phyloP scores from a whole-genome alignment of 2,888 invertebrate genomes.

The Rambutsinella grinnellia region DNA sequence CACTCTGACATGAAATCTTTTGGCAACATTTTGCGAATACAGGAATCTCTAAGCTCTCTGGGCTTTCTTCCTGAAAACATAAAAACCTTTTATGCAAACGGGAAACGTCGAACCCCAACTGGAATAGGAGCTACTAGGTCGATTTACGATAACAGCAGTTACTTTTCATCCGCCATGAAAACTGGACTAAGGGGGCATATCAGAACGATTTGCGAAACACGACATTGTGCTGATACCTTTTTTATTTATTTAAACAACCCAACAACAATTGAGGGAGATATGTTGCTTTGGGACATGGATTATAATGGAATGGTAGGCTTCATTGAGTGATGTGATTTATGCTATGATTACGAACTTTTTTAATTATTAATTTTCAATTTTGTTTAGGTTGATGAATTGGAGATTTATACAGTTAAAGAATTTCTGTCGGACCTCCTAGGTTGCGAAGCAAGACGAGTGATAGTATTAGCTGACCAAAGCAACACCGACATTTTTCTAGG shows the following conservation, averaged over 20 bases:
- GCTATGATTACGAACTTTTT: background rate
- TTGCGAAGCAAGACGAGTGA: constrained; percentile 71
- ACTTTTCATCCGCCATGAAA: constrained; percentile 67
- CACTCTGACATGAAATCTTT: constrained; percentile 68
- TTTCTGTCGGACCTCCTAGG: constrained; percentile 70
- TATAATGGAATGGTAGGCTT: constrained; percentile 70
- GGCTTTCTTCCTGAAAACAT: constrained; percentile 71
- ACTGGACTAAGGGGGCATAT: constrained; percentile 71
- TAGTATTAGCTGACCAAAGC: constrained; percentile 71
- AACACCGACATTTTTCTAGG: constrained; percentile 68
- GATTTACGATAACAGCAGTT: constrained; percentile 29
- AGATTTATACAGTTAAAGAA: constrained; percentile 71
- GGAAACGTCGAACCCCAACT: constrained; percentile 59
- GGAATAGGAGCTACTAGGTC: constrained; percentile 7
- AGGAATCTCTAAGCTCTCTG: constrained; percentile 69
- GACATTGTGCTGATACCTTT: constrained; percentile 71
- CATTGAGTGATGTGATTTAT: constrained; percentile 3
- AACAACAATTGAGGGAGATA: constrained; percentile 70
- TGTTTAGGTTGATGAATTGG: constrained; percentile 66
- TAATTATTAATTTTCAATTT: background rate
- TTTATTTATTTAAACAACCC: constrained; percentile 72
- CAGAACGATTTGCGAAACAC: constrained; percentile 70
- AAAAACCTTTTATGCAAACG: constrained; percentile 72
- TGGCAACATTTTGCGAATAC: constrained; percentile 69
- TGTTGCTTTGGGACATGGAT: constrained; percentile 72